These are phyloP conservation scores for Trematocara nigrifrons DNA, from an alignment of 2,113 vertebrate species.

Conservation along the genomic window DNA sequence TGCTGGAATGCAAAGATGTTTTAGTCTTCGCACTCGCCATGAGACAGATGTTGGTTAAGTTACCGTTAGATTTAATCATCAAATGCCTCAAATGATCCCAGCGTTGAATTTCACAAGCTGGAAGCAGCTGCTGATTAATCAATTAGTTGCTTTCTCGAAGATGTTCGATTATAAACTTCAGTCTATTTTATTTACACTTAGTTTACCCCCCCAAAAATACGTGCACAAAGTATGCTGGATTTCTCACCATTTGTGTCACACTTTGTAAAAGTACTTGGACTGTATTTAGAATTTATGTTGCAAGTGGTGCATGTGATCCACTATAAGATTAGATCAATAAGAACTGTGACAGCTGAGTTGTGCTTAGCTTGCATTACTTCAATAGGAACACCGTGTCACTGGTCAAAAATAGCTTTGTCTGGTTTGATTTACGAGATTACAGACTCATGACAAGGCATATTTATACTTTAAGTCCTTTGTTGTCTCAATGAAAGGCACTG, in stretches of 20 bases:
- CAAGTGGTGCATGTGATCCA: neutral
- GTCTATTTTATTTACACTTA: neutral
- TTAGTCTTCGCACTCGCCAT: neutral
- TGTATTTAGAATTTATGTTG: neutral
- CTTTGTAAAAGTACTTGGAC: neutral
- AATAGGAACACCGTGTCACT: conserved; percentile 15
- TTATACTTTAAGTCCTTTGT: conserved; percentile 25
- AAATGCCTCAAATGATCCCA: neutral
- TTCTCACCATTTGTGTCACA: neutral
- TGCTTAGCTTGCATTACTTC: neutral
- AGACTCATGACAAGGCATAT: conserved; percentile 18
- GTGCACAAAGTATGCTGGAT: neutral
- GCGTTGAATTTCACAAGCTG: neutral
- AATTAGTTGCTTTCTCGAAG: neutral
- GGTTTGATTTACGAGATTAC: conserved; percentile 20
- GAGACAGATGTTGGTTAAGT: neutral
- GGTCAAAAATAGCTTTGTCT: conserved; percentile 42
- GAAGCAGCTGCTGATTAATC: neutral
- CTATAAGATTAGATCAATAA: neutral
- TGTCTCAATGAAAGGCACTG: conserved; percentile 23
- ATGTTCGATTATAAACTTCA: neutral
- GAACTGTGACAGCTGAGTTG: neutral
- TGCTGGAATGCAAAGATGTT: conserved; percentile 34
- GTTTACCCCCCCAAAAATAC: neutral
- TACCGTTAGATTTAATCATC: neutral